Conservation (phyloP, 2,888 invertebrate species). For the Drosophila lutescens region DNA sequence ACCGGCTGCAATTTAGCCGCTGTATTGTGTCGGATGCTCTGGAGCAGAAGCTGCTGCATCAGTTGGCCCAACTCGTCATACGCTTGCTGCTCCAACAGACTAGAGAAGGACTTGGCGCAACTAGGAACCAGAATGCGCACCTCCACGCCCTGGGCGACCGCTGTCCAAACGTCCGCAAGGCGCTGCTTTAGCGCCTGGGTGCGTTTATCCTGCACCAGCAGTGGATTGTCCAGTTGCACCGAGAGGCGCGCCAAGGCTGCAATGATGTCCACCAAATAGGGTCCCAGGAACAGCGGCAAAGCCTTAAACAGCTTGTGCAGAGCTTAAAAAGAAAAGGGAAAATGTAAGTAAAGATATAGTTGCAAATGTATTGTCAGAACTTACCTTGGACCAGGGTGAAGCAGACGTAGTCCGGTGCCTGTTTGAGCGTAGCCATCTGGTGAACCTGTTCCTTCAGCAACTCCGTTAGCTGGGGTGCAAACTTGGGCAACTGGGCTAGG, state of each 20-base stretch:
- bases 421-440: slow-evolving; percentile 54
- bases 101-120: slow-evolving; percentile 87
- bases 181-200: slow-evolving; percentile 86
- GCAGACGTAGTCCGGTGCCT: slow-evolving; percentile 79
- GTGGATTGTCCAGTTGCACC: slow-evolving; percentile 80
- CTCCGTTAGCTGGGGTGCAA: slow-evolving; percentile 90
- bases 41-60: slow-evolving; percentile 89
- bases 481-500: slow-evolving; percentile 89
- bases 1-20: slow-evolving; percentile 88
- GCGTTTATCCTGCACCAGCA: slow-evolving; percentile 84
- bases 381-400: slow-evolving; percentile 86
- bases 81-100: slow-evolving; percentile 86
- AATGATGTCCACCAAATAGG: slow-evolving; percentile 91
- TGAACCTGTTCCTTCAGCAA: slow-evolving; percentile 88
- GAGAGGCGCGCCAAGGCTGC: slow-evolving; percentile 86
- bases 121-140: slow-evolving; percentile 91
- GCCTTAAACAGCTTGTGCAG: slow-evolving; percentile 93
- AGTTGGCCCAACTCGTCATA: slow-evolving; percentile 88
- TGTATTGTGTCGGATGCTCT: slow-evolving; percentile 88
- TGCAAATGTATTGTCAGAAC: slow-evolving; percentile 15
- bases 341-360: not conserved
- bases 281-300: slow-evolving; percentile 92
- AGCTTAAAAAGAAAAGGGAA: slow-evolving; percentile 82
- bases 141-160: slow-evolving; percentile 89
- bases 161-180: slow-evolving; percentile 87